Base-by-base conservation (phyloP, 2,888 invertebrate genomes). In the Aleiodes testaceus region DNA sequence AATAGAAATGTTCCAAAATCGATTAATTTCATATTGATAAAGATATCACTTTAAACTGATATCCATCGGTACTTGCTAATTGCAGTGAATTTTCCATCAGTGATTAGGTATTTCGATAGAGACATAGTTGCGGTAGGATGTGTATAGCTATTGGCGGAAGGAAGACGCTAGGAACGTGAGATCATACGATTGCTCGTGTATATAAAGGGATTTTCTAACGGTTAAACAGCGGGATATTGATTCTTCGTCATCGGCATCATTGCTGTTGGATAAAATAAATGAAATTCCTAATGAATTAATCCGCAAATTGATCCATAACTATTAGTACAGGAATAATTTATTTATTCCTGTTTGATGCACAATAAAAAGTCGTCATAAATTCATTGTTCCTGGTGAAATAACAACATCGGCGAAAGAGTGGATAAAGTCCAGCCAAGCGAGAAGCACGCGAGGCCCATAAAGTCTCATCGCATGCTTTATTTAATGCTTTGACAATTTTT, bases 371-470 rank as follows among this genome's bases (percentile, higher is more conserved):
- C 9, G 9, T 36, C 36, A 36, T 36, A 64, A 30, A 49, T 30
- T 50, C 36, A 49, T 50, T 66, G 49, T 66, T 66, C 30, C 42
- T 64, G 47, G 45, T 22, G 20, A 47, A 64, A 50, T 12, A 45
- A 18, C 42, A 66, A 66, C 66, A 36, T 49, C 66, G 66, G 18
- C 55, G 70, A 55, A 65, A 73, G 64, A 72, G 63, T 53, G 65
- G 70, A 69, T 71, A 72, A 74, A 74, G 71, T 72, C 72, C 74
- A 75, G 72, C 73, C 65, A 68, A 73, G 72, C 75, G 75, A 68
- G 74, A 75, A 74, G 74, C 74, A 72, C 75, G 74, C 75, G 72
- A 75, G 74, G 70, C 74, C 74, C 72, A 75, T 74, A 75, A 75
- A 75, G 74, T 74, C 75, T 14, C 42, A 59, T 42, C 36, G 18